Evolutionary conservation across 2,888 invertebrate species (phyloP).

Genomic region (Seira musarum): DNA sequence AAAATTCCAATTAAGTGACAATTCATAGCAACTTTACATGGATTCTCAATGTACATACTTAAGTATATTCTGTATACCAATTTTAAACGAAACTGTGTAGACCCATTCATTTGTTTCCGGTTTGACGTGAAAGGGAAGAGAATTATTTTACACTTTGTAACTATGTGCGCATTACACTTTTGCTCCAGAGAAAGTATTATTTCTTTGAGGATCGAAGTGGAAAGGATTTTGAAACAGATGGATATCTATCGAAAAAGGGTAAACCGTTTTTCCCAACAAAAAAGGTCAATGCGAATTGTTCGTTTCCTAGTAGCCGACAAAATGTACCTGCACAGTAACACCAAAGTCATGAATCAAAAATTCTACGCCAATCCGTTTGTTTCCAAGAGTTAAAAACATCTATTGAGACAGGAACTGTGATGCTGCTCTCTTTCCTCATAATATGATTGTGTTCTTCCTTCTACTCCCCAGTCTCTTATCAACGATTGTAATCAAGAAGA

Average conservation of each 20-base stretch:
- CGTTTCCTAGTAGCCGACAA: not conserved
- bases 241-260: not conserved
- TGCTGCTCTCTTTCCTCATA: not conserved
- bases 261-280: not conserved
- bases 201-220: not conserved
- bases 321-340: not conserved
- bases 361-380: conserved; percentile 40
- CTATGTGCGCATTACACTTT: not conserved
- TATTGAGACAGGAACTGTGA: conserved; percentile 27
- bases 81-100: no score
- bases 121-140: not conserved
- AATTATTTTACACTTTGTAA: not conserved
- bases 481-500: not conserved
- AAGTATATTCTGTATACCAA: no score
- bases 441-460: not conserved
- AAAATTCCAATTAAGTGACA: not conserved
- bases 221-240: not conserved
- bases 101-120: no score
- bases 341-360: conserved; percentile 21
- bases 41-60: not conserved
- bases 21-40: not conserved
- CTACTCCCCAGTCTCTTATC: not conserved
- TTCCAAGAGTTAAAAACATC: conserved; percentile 39
- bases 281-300: no score
- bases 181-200: not conserved